Evolutionary conservation across 1,140 invertebrate genomes (phyloP), one percentile per base, ranked within the genome.

Genomic region (Drosophila busckii): DNA sequence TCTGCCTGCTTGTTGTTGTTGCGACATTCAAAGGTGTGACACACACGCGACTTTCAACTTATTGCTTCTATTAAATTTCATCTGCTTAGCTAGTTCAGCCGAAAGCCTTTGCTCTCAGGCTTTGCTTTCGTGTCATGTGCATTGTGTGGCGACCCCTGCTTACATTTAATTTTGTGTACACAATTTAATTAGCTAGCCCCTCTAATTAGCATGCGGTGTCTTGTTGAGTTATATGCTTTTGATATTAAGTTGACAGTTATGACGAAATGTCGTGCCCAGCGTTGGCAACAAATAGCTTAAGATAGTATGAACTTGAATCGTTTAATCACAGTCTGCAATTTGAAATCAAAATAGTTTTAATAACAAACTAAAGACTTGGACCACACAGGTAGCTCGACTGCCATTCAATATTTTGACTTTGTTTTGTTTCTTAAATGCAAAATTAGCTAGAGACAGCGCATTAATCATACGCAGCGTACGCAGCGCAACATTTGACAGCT

Each of bases 191-290:
- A 78, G 37, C 45, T 22, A 19, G 25, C 26, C 34, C 20, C n/a
- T n/a, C 62, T 71, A 78, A 78, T 78, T 80, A 68, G 44, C 29
- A 31, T 28, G 32, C 67, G 58, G 71, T 80, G 73, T 71, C 56
- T 71, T 19, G 29, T 19, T 78, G 71, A 78, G 38, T 78, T 67
- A 78, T 78, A 55, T 31, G 17, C 34, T 71, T 78, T 71, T 78
- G 71, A 78, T 78, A 63, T 68, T 56, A 66, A 80, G 73, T 78
- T 78, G 71, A 80, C 71, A 78, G 62, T 68, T 63, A 58, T 59
- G 71, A 78, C 69, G 71, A 62, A 66, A 66, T 66, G 58, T 20
- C 63, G 44, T 62, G 62, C 44, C 34, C 31, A 15, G 34, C 29
- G 48, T 28, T 26, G 26, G 3, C 3, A 17, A n/a, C 5, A 26